Conservation (phyloP, 2,888 invertebrate genomes). For the Xestia rhomboidea region DNA sequence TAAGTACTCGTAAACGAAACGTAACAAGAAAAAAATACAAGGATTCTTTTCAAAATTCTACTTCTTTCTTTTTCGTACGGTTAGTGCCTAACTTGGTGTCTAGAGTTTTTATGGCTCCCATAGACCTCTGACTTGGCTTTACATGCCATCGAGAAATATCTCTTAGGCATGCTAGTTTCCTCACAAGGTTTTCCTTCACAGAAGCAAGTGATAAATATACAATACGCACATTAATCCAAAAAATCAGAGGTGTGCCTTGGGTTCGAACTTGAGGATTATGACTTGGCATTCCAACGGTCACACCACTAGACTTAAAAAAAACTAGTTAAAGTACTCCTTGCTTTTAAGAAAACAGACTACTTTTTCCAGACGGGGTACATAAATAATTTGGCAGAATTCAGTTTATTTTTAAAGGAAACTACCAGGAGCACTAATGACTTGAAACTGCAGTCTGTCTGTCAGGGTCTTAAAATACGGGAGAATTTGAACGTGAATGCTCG, state of each 20-base stretch:
- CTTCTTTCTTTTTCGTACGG: not conserved
- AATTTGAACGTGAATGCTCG: slow-evolving; percentile 30
- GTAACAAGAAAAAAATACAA: not conserved
- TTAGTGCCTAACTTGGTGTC: not conserved
- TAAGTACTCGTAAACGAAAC: slow-evolving; percentile 2
- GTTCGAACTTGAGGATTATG: too few relatives aligned
- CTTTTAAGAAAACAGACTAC: slow-evolving; percentile 18
- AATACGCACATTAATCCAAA: too few relatives aligned
- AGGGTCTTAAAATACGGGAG: slow-evolving; percentile 23
- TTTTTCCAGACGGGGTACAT: slow-evolving; percentile 36
- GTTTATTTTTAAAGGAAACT: slow-evolving; percentile 52
- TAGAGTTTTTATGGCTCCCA: too few relatives aligned
- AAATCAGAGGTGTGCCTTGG: too few relatives aligned
- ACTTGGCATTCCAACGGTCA: too few relatives aligned
- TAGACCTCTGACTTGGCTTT: too few relatives aligned
- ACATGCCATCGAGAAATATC: too few relatives aligned
- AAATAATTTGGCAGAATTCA: slow-evolving; percentile 54
- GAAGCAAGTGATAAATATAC: too few relatives aligned
- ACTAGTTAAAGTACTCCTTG: slow-evolving; percentile 5
- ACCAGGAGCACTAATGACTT: slow-evolving; percentile 59
- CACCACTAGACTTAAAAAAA: not conserved
- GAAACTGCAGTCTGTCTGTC: slow-evolving; percentile 48
- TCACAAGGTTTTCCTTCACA: too few relatives aligned
- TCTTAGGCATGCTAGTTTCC: too few relatives aligned
- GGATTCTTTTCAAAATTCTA: slow-evolving; percentile 8